Conservation (phyloP, 2,888 invertebrate species). For the Agrilus mali region DNA sequence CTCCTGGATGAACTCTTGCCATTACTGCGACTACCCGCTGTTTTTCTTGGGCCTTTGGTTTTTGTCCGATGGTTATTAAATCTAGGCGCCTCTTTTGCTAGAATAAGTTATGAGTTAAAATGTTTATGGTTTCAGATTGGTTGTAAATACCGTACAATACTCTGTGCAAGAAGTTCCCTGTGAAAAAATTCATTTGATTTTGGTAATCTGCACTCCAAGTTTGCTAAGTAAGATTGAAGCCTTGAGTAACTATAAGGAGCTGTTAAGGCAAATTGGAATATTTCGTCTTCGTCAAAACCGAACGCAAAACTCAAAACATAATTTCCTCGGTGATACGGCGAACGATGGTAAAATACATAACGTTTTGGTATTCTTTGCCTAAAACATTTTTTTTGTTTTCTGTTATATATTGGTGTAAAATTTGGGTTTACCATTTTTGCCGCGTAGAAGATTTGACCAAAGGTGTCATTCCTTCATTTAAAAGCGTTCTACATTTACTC, state of each 20-base stretch:
- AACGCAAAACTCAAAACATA: conserved; percentile 90
- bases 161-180: conserved; percentile 56
- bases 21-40: conserved; percentile 75
- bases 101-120: conserved; percentile 18
- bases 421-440: conserved; percentile 67
- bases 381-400: conserved; percentile 11
- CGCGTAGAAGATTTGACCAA: conserved; percentile 83
- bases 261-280: conserved; percentile 88
- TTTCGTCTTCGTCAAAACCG: conserved; percentile 91
- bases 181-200: conserved; percentile 44
- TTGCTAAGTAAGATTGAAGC: conserved; percentile 70
- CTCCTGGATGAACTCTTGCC: conserved; percentile 85
- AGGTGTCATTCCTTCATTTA: conserved; percentile 84
- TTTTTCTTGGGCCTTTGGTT: conserved; percentile 36
- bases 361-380: conserved; percentile 71
- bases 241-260: conserved; percentile 94
- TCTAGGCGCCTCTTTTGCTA: conserved; percentile 90
- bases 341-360: conserved; percentile 86
- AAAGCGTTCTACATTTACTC: conserved; percentile 82
- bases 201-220: conserved; percentile 50
- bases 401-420: neutral
- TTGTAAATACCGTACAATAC: conserved; percentile 39
- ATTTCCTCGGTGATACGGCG: conserved; percentile 76
- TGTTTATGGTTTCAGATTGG: neutral
- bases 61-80: conserved; percentile 65